Evolutionary conservation across 2,888 invertebrate genomes (phyloP), one percentile per base, ranked within the genome.

Genomic region (Lapara coniferarum): DNA sequence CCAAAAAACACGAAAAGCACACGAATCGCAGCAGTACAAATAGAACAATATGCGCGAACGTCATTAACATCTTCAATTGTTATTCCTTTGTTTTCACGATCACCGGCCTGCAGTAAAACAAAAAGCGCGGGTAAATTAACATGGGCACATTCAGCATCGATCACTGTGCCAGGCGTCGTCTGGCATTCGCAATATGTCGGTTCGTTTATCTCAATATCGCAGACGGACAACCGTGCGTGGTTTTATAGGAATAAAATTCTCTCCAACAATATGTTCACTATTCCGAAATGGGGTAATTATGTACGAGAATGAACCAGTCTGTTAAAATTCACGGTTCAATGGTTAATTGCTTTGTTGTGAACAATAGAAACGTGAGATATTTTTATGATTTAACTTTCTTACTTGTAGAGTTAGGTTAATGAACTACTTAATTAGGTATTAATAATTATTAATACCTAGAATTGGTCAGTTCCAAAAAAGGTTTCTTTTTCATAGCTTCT

Each of bases 201-300:
- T 90, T 91, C 90, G 89, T 91, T 91, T 90, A 85, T 89, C 88
- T 88, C 89, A 89, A 90, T 90, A 87, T 85, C 84, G 80, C 79
- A 81, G 81, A 81, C 79, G 75, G 82, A 81, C 83, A 78, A 78
- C 79, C 77, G 75, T 76, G 81, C 78, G 71, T 71, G 77, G 71
- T 46, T n/a, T 51, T 69, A 72, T 75, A 72, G 72, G 73, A 87
- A 86, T 85, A 85, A 83, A 85, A 81, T 72, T 19, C 56, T 67
- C 71, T 74, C 69, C 37, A 67, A 69, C 68, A 19, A 69, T 19
- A 44, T 68, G 52, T 68, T n/a, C 46, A 19, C 53, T 53, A 63
- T n/a, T 59, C 19, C 53, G 37, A 19, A 53, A 69, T 46, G 63
- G 37, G 19, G 46, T 63, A 63, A 46, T 46, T 19, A 49, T 49